Conservation (phyloP, 1,140 invertebrate species). For the Aphaenogaster floridana region DNA sequence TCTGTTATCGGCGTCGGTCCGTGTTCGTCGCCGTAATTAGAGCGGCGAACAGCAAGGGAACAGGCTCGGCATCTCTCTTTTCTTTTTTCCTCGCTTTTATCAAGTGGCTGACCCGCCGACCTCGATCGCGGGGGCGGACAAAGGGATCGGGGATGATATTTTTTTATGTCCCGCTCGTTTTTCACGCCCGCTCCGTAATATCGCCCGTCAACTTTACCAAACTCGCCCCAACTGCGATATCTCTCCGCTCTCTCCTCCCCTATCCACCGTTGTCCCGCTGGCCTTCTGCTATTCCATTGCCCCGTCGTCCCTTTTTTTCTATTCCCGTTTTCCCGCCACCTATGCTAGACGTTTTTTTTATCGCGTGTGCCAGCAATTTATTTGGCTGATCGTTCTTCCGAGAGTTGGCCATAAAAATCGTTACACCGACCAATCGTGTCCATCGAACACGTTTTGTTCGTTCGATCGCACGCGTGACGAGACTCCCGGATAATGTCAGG, state of each 20-base stretch:
- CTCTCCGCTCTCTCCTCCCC: not conserved
- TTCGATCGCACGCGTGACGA: constrained; percentile 63
- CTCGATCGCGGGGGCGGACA: not conserved
- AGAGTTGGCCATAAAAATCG: constrained; percentile 73
- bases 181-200: constrained; percentile 69
- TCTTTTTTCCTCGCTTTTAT: constrained; percentile 50
- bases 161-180: constrained; percentile 64
- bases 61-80: constrained; percentile 15
- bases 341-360: constrained; percentile 68
- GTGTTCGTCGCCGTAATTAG: constrained; percentile 31
- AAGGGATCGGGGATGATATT: constrained; percentile 36
- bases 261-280: not conserved
- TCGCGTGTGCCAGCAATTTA: constrained; percentile 67
- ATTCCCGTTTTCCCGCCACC: not conserved
- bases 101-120: constrained; percentile 43
- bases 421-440: constrained; percentile 67
- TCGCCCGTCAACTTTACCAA: constrained; percentile 70
- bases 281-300: not conserved
- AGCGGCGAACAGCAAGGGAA: constrained; percentile 25
- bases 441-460: constrained; percentile 71
- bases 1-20: constrained; percentile 10
- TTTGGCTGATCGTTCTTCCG: constrained; percentile 74
- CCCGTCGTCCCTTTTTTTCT: constrained; percentile 22
- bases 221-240: constrained; percentile 59
- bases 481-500: constrained; percentile 54